A percentile compares a stretch with the other conserved stretches of the same genome.
Evolutionary conservation across 2,113 vertebrate genomes (phyloP).

Genomic region (Callithrix jacchus): DNA sequence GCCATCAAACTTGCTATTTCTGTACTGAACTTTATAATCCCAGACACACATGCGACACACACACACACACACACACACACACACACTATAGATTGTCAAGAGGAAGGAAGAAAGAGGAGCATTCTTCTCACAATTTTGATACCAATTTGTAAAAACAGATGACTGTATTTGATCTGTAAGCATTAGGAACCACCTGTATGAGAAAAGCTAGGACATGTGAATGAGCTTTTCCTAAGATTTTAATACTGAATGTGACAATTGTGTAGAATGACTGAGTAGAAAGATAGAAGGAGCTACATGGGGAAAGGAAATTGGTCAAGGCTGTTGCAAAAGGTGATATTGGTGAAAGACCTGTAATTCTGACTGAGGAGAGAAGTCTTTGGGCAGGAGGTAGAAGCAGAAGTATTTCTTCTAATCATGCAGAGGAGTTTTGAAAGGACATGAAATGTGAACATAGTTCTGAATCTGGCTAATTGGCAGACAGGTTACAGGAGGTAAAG

Average conservation of each 20-base stretch:
- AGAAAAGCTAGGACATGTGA: background rate
- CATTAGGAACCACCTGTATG: background rate
- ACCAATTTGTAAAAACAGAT: background rate
- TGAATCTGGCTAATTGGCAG: background rate
- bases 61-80: background rate
- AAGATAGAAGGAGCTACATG: fast-evolving
- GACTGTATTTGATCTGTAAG: background rate
- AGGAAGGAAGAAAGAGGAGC: background rate
- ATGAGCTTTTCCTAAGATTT: background rate
- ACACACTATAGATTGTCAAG: background rate
- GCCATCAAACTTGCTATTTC: background rate
- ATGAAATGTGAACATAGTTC: background rate
- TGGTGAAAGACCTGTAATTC: background rate
- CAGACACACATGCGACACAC: background rate
- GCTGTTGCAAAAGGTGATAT: background rate
- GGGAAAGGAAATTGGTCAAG: background rate
- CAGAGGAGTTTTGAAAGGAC: background rate
- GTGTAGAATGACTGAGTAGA: background rate
- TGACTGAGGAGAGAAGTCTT: background rate
- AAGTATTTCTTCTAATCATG: background rate
- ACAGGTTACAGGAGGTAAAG: background rate
- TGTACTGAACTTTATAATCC: background rate
- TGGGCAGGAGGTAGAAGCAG: background rate
- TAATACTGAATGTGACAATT: background rate
- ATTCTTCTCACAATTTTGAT: background rate